phyloP scores from a whole-genome alignment of 2,888 invertebrate species.

The Acholoe squamosa region DNA sequence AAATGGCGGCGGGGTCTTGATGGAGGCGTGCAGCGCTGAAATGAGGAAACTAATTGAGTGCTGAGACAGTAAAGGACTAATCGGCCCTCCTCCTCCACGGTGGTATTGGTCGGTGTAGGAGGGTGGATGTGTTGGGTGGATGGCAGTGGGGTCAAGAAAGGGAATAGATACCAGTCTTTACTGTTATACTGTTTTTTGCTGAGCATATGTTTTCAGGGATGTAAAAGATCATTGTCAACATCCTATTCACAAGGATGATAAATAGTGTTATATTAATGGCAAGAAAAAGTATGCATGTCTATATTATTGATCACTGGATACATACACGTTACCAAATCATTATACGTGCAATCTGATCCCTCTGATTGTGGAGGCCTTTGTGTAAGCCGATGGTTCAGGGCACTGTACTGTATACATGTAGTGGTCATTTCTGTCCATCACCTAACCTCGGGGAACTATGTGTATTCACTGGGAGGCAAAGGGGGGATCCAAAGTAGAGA shows the following conservation, averaged over 20 bases:
- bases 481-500: not conserved
- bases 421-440: not conserved
- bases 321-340: no score
- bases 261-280: no score
- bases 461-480: not conserved
- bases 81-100: not conserved
- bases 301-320: no score
- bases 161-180: not conserved
- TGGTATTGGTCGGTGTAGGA: not conserved
- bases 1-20: not conserved
- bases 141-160: not conserved
- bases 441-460: not conserved
- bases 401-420: no score
- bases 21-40: not conserved
- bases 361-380: no score
- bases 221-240: no score
- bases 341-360: no score
- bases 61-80: not conserved
- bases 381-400: no score
- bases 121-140: not conserved
- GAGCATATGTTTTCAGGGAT: no score
- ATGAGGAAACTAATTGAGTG: slow-evolving; percentile 37
- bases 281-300: no score
- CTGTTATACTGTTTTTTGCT: no score
- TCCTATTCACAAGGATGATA: no score